Conservation (phyloP, 2,113 vertebrate species). For the Dromiciops gliroides region DNA sequence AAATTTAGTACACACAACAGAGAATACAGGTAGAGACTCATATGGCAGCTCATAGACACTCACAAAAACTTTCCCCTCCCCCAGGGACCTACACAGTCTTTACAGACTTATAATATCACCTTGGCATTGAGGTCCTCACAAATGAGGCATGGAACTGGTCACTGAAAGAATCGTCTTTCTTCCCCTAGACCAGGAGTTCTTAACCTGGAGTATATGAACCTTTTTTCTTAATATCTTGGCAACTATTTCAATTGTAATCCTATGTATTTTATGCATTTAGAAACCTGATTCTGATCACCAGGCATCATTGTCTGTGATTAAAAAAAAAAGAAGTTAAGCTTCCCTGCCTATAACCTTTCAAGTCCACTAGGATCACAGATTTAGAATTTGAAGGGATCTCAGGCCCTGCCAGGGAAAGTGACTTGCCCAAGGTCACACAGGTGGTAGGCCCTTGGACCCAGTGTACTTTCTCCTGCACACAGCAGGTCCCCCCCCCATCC, state of each 20-base stretch:
- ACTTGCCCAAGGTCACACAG: no score
- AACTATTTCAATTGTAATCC: background rate
- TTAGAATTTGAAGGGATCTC: background rate
- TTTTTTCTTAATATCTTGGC: background rate
- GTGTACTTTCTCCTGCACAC: background rate
- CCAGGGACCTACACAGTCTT: background rate
- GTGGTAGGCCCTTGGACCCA: background rate
- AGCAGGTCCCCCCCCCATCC: background rate
- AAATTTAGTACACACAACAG: background rate
- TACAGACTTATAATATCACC: background rate
- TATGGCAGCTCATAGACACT: background rate
- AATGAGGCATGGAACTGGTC: background rate
- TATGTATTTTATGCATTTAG: background rate
- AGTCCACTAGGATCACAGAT: background rate
- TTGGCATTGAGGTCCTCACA: background rate
- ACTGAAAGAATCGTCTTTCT: background rate
- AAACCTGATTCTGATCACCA: background rate
- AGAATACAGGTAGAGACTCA: background rate
- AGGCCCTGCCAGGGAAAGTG: background rate
- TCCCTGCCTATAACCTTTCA: background rate
- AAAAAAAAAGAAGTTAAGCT: background rate
- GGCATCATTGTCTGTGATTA: background rate
- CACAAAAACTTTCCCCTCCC: background rate
- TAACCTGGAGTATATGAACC: background rate
- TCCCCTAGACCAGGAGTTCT: background rate